These are phyloP conservation scores for Nephrocerus scutellatus DNA, from an alignment of 2,888 invertebrate species.

Conservation along the genomic window DNA sequence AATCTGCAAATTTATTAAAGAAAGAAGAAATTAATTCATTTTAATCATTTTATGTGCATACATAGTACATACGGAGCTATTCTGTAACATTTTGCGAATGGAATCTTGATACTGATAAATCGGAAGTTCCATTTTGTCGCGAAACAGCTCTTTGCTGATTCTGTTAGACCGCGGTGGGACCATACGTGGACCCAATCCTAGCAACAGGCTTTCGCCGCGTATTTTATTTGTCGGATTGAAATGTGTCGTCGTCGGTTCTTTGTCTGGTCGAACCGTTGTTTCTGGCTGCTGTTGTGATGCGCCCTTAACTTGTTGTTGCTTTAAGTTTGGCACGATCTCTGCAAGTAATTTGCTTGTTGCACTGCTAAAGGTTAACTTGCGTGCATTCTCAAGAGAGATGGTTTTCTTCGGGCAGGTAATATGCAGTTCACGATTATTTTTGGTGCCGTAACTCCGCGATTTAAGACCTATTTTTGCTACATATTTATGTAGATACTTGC, in stretches of 20 bases:
- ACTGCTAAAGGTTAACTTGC: slow-evolving; percentile 20
- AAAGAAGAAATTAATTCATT: neutral
- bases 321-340: slow-evolving; percentile 21
- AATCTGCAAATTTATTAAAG: slow-evolving; percentile 50
- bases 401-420: slow-evolving; percentile 24
- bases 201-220: slow-evolving; percentile 25
- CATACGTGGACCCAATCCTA: slow-evolving; percentile 25
- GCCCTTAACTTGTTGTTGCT: slow-evolving; percentile 2
- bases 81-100: slow-evolving; percentile 25
- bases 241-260: slow-evolving; percentile 12
- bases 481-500: slow-evolving; percentile 33
- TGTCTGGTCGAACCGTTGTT: neutral
- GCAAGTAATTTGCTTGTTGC: slow-evolving; percentile 19
- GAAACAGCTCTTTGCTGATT: slow-evolving; percentile 19
- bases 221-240: slow-evolving; percentile 11
- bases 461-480: slow-evolving; percentile 29
- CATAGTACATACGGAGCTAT: slow-evolving; percentile 32
- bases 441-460: slow-evolving; percentile 29
- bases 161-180: slow-evolving; percentile 28
- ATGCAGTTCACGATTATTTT: slow-evolving; percentile 28
- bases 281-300: neutral
- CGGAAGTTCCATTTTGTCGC: slow-evolving; percentile 31
- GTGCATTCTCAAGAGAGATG: slow-evolving; percentile 16
- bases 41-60: too few species aligned
- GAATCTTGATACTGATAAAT: slow-evolving; percentile 29